A percentile compares a stretch with the other conserved stretches of the same genome.
These are phyloP conservation scores for Pedionomus torquatus DNA, from an alignment of 2,113 vertebrate genomes.

Conservation along the genomic window DNA sequence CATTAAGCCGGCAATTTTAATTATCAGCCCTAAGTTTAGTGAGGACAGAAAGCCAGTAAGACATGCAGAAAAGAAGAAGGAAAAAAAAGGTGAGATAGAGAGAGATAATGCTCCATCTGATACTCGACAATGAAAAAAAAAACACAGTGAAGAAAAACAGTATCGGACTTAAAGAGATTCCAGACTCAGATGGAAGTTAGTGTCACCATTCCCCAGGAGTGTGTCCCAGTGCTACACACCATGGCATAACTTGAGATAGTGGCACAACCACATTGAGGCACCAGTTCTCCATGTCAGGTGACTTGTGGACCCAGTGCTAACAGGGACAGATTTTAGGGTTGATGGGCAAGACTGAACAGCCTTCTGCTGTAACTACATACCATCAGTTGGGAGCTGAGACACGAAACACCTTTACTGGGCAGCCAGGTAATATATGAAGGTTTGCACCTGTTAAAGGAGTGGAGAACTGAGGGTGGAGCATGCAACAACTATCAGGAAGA, in stretches of 20 bases:
- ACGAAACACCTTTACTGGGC: background rate
- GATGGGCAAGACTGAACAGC: background rate
- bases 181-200: background rate
- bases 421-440: background rate
- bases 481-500: background rate
- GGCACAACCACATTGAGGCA: accelerated
- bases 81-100: background rate
- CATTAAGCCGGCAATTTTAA: background rate
- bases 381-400: background rate
- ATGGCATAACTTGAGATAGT: accelerated
- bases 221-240: background rate
- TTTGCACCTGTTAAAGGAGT: background rate
- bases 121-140: background rate
- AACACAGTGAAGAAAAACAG: background rate
- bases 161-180: background rate
- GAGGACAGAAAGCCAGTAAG: background rate
- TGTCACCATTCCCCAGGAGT: background rate
- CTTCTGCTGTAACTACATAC: background rate
- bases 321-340: background rate
- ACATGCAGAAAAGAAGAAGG: background rate
- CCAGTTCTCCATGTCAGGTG: accelerated
- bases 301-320: accelerated
- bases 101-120: background rate
- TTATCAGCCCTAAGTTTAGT: background rate
- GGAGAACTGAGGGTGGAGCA: background rate